These are phyloP conservation scores for Colistium nudipinnis DNA, from an alignment of 2,113 vertebrate species.

Conservation along the genomic window DNA sequence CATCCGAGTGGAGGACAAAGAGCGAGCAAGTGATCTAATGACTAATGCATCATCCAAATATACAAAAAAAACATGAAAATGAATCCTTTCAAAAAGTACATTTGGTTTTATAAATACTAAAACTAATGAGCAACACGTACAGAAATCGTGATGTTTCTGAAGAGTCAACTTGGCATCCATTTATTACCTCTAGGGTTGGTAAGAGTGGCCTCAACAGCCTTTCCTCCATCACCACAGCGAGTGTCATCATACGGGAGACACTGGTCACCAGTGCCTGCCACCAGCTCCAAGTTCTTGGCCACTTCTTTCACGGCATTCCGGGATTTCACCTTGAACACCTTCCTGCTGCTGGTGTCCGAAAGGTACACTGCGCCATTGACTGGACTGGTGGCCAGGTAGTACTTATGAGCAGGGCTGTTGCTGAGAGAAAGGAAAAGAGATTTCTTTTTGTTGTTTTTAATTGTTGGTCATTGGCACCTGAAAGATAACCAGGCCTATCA, in stretches of 20 bases:
- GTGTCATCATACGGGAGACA: constrained; percentile 97
- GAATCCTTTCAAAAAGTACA: not conserved
- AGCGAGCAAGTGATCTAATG: constrained; percentile 46
- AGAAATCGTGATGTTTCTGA: no score
- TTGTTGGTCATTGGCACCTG: constrained; percentile 1
- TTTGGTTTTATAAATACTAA: not conserved
- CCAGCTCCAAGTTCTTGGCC: constrained; percentile 92
- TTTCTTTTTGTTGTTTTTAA: not conserved
- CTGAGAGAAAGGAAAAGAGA: constrained; percentile 70
- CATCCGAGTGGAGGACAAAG: constrained; percentile 38
- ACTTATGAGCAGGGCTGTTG: constrained; percentile 96
- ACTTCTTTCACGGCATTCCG: constrained; percentile 89
- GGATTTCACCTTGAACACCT: constrained; percentile 94
- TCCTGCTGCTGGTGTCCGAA: constrained; percentile 95
- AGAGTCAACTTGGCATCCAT: no score
- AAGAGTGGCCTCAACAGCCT: constrained; percentile 92
- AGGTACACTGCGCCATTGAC: constrained; percentile 91
- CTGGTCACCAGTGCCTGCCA: constrained; percentile 96
- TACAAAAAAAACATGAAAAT: constrained; percentile 27
- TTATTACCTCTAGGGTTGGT: constrained; percentile 94
- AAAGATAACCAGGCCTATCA: constrained; percentile 42
- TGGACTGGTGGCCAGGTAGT: constrained; percentile 95
- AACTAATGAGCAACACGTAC: no score
- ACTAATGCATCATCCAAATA: constrained; percentile 53
- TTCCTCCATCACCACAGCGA: constrained; percentile 97